Percentiles rank a stretch among this genome's conserved stretches.
phyloP scores from a whole-genome alignment of 1,140 invertebrate genomes.

The Chelonus insularis region DNA sequence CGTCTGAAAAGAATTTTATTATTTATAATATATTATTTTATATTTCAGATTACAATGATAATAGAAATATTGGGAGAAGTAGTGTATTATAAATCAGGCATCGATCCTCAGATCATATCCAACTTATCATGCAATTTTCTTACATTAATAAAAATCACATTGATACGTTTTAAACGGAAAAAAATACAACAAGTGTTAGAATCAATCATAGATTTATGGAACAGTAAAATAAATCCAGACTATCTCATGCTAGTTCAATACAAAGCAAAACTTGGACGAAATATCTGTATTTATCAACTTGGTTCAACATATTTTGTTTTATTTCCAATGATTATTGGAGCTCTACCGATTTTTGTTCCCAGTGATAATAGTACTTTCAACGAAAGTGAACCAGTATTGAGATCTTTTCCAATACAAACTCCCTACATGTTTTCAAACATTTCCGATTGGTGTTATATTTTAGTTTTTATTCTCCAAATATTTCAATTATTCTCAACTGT shows the following conservation, averaged over 20 bases:
- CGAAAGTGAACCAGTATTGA: neutral
- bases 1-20: too few relatives aligned
- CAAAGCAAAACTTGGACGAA: neutral
- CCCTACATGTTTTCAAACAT: conserved; percentile 17
- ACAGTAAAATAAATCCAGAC: neutral
- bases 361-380: neutral
- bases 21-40: too few relatives aligned
- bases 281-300: conserved; percentile 14
- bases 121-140: neutral
- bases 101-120: neutral
- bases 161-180: neutral
- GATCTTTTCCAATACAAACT: conserved; percentile 21
- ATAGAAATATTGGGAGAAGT: neutral
- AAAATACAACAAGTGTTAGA: neutral
- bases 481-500: conserved; percentile 7
- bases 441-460: conserved; percentile 9
- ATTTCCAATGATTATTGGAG: conserved; percentile 1
- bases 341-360: conserved; percentile 13
- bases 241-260: neutral
- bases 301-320: conserved; percentile 7
- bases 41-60: neutral
- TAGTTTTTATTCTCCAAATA: conserved; percentile 24
- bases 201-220: conserved; percentile 10
- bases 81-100: neutral
- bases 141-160: neutral